Evolutionary conservation across 2,113 vertebrate genomes (phyloP), one percentile per base, ranked within the genome.

Genomic region (Haplotaxodon microlepis): DNA sequence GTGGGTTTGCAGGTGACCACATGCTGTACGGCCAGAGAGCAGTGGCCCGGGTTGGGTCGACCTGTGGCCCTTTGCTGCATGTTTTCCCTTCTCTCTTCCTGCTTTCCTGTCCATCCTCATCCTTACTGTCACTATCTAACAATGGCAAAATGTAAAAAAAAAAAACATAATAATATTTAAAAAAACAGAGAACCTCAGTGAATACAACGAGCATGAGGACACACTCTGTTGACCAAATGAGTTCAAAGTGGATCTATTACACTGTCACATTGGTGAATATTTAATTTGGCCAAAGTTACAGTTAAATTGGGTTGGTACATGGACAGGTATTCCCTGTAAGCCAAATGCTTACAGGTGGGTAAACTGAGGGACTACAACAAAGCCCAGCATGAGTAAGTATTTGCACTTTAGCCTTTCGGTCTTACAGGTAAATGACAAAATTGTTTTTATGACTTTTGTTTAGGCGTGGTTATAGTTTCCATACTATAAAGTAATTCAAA

Each of bases 191-290:
- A 61, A 61, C 57, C 27, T 61, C 57, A 9, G 27, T 31, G 14
- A 31, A 61, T 61, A 61, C 57, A 59, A 31, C 56, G 1, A 17
- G 57, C 57, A 61, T 31, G 57, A 61, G 57, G 14, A 16, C 56
- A 61, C 0, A 31, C 27, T 61, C 14, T 31, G 57, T 59, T 59
- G 57, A 0, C 0, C 56, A 59, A 59, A 1, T 59, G 13, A 59
- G 14, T 31, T 59, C 57, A 59, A 9, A 59, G 57, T 1, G 57
- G 27, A 31, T 59, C 27, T 31, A 0, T 63, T 63, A 4, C 7
- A 34, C 59, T 7, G 59, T 63, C 59, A 63, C 16, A 63, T 1
- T 34, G 29, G 57, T 61, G 57, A 34, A 0, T 61, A 61, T 61
- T 16, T 4, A 31, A 17, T 0, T 31, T 61, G 29, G 57, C 57